These are phyloP conservation scores for Pandion haliaetus DNA, from an alignment of 2,113 vertebrate species.

Conservation along the genomic window DNA sequence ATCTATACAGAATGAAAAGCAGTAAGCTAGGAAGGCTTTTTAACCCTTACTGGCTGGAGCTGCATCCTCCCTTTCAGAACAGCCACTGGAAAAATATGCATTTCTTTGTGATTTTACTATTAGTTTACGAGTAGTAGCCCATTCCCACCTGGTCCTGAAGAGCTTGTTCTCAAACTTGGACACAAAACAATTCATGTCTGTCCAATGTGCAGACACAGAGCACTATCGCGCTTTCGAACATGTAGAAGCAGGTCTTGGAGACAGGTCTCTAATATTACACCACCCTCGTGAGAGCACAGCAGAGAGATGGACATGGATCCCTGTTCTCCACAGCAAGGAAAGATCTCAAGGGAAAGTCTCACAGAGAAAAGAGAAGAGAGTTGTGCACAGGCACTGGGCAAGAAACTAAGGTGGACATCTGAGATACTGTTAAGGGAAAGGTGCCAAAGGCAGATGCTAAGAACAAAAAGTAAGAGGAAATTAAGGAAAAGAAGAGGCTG, in stretches of 20 bases:
- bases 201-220: neutral
- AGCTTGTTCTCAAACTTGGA: neutral
- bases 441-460: neutral
- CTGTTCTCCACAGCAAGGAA: neutral
- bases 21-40: neutral
- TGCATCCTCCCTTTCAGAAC: neutral
- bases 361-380: neutral
- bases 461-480: neutral
- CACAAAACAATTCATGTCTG: neutral
- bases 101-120: neutral
- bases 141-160: neutral
- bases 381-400: neutral
- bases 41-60: neutral
- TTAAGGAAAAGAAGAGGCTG: neutral
- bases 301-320: neutral
- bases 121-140: neutral
- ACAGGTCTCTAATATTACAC: neutral
- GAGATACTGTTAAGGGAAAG: neutral
- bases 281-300: accelerated
- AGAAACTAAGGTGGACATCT: neutral
- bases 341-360: neutral
- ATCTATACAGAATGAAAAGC: neutral
- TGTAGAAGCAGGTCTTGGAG: neutral
- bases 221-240: accelerated
- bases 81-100: neutral